A percentile compares a stretch with the other conserved stretches of the same genome.
phyloP scores from a whole-genome alignment of 2,113 vertebrate species.

The Heloderma charlesbogerti region DNA sequence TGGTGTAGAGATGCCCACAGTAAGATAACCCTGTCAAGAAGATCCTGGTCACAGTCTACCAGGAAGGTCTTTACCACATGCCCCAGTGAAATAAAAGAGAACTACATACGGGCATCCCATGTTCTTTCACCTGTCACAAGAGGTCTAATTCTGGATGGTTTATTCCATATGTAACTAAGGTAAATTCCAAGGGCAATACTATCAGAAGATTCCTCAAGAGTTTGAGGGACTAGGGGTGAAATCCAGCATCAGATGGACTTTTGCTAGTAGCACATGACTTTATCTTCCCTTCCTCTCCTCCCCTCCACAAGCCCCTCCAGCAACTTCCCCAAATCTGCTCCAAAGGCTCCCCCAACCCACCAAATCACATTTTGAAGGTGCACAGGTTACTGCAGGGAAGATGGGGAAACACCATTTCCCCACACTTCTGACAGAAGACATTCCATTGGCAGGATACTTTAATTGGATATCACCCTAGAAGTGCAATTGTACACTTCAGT shows the following conservation, averaged over 20 bases:
- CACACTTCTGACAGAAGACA: too few relatives aligned
- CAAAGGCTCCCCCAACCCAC: too few relatives aligned
- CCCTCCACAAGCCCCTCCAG: too few relatives aligned
- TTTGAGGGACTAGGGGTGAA: background rate
- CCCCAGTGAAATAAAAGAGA: background rate
- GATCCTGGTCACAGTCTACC: background rate
- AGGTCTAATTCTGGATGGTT: background rate
- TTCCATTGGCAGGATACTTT: too few relatives aligned
- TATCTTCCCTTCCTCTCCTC: background rate
- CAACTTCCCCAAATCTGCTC: too few relatives aligned
- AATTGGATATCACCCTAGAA: background rate
- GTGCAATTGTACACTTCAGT: background rate
- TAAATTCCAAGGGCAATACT: background rate
- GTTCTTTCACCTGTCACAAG: background rate
- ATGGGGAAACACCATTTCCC: too few relatives aligned
- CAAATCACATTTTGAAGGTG: too few relatives aligned
- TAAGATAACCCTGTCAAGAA: background rate
- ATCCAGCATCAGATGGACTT: background rate
- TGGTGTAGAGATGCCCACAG: too few relatives aligned
- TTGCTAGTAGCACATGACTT: background rate
- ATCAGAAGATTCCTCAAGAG: background rate
- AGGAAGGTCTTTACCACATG: background rate
- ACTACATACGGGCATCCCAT: background rate
- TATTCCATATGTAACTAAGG: constrained; percentile 13
- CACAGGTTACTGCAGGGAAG: too few relatives aligned